Evolutionary conservation across 2,888 invertebrate species (phyloP), one percentile per base, ranked within the genome.

Genomic region (Arrhopalites spinosus): DNA sequence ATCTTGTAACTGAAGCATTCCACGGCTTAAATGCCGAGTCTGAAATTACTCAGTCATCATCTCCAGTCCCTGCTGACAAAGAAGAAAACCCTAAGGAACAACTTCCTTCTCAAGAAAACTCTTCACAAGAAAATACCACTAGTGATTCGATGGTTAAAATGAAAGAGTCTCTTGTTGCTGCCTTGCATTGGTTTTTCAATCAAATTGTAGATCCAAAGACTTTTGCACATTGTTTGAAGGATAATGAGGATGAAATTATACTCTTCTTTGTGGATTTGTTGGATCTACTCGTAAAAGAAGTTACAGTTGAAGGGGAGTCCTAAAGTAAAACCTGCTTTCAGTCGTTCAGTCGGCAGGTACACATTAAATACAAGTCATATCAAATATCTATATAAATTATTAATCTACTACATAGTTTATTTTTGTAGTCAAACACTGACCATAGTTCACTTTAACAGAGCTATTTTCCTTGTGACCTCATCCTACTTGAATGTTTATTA

Each of bases 191-290:
- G 50, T 5, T 77, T 5, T 43, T 73, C 8, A 59, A 36, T 36
- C 29, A 47, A 13, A 23, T 77, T 7, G 3, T 77, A 47, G 77
- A 77, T 56, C 56, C 56, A 7, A n/a, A 56, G 11, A n/a, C 56
- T n/a, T 27, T 77, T 23, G 36, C 69, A 3, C 0, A 53, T 11
- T n/a, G 29, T 17, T 29, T 77, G n/a, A 29, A 74, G 47, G 53
- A n/a, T 17, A 75, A 75, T 68, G 63, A 66, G 56, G 79, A 82
- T 50, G 76, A 76, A 53, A 78, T 82, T 75, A 74, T 80, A 71
- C 53, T 81, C 43, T 82, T 82, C 73, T 81, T 81, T 70, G 80
- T 82, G 59, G 82, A 82, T 73, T 74, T 80, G 1, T 64, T 82
- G 20, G 81, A 82, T 73, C 8, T 77, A 2, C 53, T 77, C 2